These are phyloP conservation scores for Stegostoma tigrinum DNA, from an alignment of 2,113 vertebrate genomes.

Conservation along the genomic window DNA sequence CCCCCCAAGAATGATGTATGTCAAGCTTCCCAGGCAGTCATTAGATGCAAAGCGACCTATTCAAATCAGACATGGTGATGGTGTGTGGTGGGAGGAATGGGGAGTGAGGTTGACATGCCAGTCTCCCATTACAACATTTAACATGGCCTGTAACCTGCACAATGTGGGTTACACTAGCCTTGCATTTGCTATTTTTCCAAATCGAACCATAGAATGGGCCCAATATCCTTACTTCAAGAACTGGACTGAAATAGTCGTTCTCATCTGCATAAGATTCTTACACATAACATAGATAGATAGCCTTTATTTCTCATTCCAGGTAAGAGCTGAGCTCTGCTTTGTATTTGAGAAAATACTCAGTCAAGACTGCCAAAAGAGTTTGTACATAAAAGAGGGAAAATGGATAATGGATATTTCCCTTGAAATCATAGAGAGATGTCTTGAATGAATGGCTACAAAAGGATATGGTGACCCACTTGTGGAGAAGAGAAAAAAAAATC, in stretches of 20 bases:
- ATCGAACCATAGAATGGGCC: neutral
- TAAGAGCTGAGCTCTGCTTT: neutral
- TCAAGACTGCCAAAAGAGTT: neutral
- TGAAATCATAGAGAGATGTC: neutral
- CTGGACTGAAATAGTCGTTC: neutral
- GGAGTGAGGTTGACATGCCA: no score
- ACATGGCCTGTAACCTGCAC: neutral
- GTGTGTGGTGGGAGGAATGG: no score
- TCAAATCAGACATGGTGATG: no score
- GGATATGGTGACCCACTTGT: no score
- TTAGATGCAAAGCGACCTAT: no score
- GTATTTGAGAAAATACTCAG: neutral
- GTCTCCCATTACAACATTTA: neutral
- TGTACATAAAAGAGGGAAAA: neutral
- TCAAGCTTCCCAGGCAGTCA: no score
- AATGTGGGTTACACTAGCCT: neutral
- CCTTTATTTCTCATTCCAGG: neutral
- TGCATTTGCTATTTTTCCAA: neutral
- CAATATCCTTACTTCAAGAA: neutral
- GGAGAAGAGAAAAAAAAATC: no score
- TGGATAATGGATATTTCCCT: neutral
- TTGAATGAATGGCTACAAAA: neutral
- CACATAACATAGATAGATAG: neutral
- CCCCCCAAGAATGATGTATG: no score
- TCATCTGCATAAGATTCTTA: neutral